Base-by-base conservation (phyloP, 1,140 invertebrate genomes). In the Glomeris maerens region DNA sequence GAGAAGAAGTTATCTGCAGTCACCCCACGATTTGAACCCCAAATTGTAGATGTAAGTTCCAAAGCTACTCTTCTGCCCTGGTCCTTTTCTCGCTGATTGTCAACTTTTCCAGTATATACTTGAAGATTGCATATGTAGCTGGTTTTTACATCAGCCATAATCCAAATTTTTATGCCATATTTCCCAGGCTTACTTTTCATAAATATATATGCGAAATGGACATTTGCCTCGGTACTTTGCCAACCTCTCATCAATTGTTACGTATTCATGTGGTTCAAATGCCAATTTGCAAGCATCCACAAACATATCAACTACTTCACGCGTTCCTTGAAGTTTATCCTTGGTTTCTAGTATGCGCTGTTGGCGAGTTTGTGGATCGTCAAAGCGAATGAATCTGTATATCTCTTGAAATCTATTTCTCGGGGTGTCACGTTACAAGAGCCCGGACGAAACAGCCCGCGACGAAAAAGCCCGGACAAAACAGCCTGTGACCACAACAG, bases 1-100 rank as follows among this genome's bases (percentile, higher is more conserved):
- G 53, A 50, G 51, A 51, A 59, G n/a, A 29, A 56, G 31, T 58
- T 58, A 45, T 59, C 57, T 44, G 41, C 41, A 7, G 41, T 44
- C 7, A 44, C 23, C 5, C 20, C 20, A 20, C 41, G n/a, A 36
- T 36, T 36, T 36, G n/a, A n/a, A 36, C 31, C 31, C n/a, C n/a
- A n/a, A 36, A 10, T 36, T 36, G 31, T 36, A 36, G 10, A 10
- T 36, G 31, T 36, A 10, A 10, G 10, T 36, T 36, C 31, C 31
- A 36, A 10, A 36, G n/a, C n/a, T 10, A 36, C 31, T 36, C 31
- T n/a, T 36, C 31, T 36, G 31, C 10, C 31, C n/a, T n/a, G 31
- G 31, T 36, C 31, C 31, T 36, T n/a, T n/a, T 36, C 10, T 36
- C 31, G 10, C 31, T 36, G 31, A 36, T 36, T 20, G 31, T 36